Percentiles rank a stretch among this genome's conserved stretches.
These are phyloP conservation scores for Platysteira castanea DNA, from an alignment of 2,113 vertebrate species.

Conservation along the genomic window DNA sequence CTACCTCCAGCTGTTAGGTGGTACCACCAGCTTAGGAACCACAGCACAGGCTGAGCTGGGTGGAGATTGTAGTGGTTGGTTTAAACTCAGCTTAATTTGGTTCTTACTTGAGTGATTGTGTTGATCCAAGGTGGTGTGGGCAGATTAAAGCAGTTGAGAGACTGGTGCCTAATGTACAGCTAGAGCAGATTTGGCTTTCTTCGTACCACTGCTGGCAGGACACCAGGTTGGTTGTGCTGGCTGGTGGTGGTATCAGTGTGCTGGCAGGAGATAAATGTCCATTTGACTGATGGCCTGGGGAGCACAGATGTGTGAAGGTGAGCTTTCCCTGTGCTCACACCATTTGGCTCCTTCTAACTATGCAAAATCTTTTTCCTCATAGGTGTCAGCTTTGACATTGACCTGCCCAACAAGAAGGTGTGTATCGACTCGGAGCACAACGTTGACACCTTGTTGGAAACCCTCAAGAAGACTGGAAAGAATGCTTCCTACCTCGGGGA, in stretches of 20 bases:
- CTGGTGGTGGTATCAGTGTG: not conserved
- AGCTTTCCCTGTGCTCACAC: not conserved
- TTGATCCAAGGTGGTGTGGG: not conserved
- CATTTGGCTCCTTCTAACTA: not conserved
- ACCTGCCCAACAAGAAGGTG: conserved; percentile 91
- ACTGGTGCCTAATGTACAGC: not conserved
- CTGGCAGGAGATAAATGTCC: not conserved
- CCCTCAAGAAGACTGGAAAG: conserved; percentile 92
- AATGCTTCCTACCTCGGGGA: conserved; percentile 80
- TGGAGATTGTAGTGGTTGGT: not conserved
- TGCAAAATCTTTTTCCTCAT: not conserved
- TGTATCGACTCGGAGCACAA: conserved; percentile 85
- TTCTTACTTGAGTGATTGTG: not conserved
- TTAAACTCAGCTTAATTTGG: not conserved
- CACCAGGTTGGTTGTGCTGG: not conserved
- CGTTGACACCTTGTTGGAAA: conserved; percentile 78
- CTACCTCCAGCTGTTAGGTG: not conserved
- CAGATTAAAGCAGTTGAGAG: not conserved
- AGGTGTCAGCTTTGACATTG: conserved; percentile 91
- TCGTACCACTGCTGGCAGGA: not conserved
- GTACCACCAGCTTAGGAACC: not conserved
- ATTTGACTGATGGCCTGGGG: not conserved
- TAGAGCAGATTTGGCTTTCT: not conserved
- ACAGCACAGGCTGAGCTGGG: not conserved
- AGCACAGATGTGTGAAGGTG: not conserved